Conservation (phyloP, 2,888 invertebrate genomes). For the Smittia sp. region DNA sequence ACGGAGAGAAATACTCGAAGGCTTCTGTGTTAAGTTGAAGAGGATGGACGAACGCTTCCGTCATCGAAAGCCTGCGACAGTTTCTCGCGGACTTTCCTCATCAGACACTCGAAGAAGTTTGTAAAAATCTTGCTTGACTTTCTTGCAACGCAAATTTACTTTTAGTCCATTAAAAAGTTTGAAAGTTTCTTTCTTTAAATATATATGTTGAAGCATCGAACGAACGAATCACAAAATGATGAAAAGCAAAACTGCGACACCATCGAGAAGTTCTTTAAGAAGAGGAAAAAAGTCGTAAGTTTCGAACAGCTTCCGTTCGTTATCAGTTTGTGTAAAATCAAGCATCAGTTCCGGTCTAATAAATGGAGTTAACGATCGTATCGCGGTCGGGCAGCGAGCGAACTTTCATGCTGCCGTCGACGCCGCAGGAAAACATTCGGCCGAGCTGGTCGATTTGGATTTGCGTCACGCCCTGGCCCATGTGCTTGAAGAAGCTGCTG, state of each 20-base stretch:
- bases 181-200: background rate
- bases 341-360: conserved; percentile 49
- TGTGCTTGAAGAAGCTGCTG: conserved; percentile 96
- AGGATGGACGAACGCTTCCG: background rate
- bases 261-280: conserved; percentile 18
- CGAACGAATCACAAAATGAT: background rate
- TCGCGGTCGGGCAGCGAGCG: conserved; percentile 84
- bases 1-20: background rate
- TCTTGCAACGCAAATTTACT: background rate
- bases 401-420: conserved; percentile 98
- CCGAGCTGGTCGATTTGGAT: conserved; percentile 85
- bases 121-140: background rate
- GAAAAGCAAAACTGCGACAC: conserved; percentile 1
- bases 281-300: conserved; percentile 17
- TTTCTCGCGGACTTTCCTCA: background rate
- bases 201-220: conserved; percentile 16
- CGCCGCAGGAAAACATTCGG: conserved; percentile 95
- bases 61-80: background rate
- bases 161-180: conserved; percentile 24
- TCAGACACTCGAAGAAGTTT: background rate
- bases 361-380: conserved; percentile 58
- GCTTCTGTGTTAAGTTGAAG: background rate
- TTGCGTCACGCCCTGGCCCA: conserved; percentile 95
- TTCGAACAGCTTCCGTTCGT: background rate
- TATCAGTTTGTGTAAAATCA: conserved; percentile 9